phyloP scores from a whole-genome alignment of 92 coral and sea anemone genomes.

The Pocillopora grandis region DNA sequence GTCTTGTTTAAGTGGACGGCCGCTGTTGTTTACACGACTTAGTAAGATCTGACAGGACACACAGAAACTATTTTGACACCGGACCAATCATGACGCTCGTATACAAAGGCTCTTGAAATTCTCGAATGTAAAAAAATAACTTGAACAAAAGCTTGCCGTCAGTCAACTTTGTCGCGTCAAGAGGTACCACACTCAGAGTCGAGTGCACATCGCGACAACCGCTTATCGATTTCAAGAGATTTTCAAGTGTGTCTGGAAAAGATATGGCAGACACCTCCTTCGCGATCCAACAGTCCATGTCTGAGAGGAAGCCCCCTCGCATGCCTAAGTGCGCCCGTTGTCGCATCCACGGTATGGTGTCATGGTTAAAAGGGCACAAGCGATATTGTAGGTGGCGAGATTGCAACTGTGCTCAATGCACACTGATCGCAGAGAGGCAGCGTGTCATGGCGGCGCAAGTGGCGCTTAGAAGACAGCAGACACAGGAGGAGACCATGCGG shows the following conservation, averaged over 20 bases:
- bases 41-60: slow-evolving; percentile 61
- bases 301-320: slow-evolving; percentile 82
- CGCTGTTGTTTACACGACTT: slow-evolving; percentile 68
- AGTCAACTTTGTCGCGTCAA: slow-evolving; percentile 23
- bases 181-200: slow-evolving; percentile 16
- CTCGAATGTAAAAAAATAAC: slow-evolving; percentile 47
- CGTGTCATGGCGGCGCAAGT: slow-evolving; percentile 95
- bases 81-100: slow-evolving; percentile 61
- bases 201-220: slow-evolving; percentile 9
- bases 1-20: slow-evolving; percentile 29
- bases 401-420: slow-evolving; percentile 84
- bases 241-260: slow-evolving; percentile 36
- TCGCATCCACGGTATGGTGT: slow-evolving; percentile 81
- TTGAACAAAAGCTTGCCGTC: slow-evolving; percentile 54
- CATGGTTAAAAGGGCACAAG: slow-evolving; percentile 88
- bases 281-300: slow-evolving; percentile 59
- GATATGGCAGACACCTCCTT: slow-evolving; percentile 70
- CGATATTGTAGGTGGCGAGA: slow-evolving; percentile 87
- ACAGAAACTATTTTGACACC: slow-evolving; percentile 61
- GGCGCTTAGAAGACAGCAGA: slow-evolving; percentile 85
- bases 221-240: slow-evolving; percentile 26
- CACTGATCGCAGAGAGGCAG: slow-evolving; percentile 85
- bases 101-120: slow-evolving; percentile 55
- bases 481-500: slow-evolving; percentile 94
- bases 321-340: slow-evolving; percentile 91